phyloP scores from a whole-genome alignment of 2,797 vertebrate species.

The Aotus griseimembra region DNA sequence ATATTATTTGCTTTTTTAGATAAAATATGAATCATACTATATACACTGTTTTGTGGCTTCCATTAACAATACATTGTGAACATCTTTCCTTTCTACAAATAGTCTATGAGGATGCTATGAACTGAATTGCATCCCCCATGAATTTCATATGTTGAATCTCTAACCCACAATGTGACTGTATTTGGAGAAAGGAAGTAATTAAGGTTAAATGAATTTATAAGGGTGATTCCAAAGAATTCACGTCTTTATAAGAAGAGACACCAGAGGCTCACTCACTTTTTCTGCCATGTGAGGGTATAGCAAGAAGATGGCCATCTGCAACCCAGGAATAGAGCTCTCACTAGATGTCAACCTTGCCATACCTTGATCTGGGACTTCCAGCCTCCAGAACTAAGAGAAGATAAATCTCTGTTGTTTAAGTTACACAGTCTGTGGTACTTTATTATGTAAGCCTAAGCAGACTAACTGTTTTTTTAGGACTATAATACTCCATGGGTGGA shows the following conservation, averaged over 20 bases:
- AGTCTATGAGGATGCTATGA: neutral
- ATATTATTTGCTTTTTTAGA: neutral
- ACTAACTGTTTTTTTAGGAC: neutral
- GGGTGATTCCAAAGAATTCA: neutral
- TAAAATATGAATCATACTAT: neutral
- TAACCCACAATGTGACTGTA: neutral
- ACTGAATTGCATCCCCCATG: neutral
- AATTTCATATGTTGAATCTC: neutral
- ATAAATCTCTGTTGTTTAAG: neutral
- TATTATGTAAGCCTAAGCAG: neutral
- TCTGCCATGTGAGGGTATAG: neutral
- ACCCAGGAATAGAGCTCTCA: neutral
- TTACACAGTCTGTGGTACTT: neutral
- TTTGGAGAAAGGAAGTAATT: neutral
- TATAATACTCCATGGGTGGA: neutral
- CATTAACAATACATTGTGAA: neutral
- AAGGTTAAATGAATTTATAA: neutral
- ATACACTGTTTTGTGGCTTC: neutral
- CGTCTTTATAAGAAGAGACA: neutral
- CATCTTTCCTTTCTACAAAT: neutral
- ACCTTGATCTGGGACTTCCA: neutral
- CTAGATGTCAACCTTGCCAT: neutral
- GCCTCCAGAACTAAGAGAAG: neutral
- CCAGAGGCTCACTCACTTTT: neutral
- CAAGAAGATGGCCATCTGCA: neutral